A percentile compares a stretch with the other conserved stretches of the same genome.
phyloP scores from a whole-genome alignment of 92 coral and sea anemone genomes.

The Montipora capitata region DNA sequence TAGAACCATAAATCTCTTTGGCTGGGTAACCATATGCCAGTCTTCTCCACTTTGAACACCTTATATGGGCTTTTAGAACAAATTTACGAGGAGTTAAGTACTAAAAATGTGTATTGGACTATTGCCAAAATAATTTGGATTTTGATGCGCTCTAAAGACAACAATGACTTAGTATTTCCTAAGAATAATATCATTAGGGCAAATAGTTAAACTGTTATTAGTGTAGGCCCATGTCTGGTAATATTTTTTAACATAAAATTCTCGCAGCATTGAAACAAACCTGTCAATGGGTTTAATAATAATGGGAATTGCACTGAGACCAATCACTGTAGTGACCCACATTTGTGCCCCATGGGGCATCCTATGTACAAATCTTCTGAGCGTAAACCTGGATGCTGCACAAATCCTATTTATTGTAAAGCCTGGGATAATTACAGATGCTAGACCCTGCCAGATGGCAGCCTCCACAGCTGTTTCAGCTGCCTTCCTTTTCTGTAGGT shows the following conservation, averaged over 20 bases:
- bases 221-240: not conserved
- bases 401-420: constrained; percentile 98
- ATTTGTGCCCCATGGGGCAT: constrained; percentile 84
- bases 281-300: constrained; percentile 99
- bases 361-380: constrained; percentile 64
- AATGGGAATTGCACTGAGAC: constrained; percentile 90
- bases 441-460: constrained; percentile 98
- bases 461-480: constrained; percentile 92
- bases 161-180: too few relatives aligned
- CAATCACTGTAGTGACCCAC: constrained; percentile 90
- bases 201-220: not conserved
- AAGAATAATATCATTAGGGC: too few relatives aligned
- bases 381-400: constrained; percentile 78
- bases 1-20: too few relatives aligned
- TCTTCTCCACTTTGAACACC: too few relatives aligned
- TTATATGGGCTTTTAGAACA: too few relatives aligned
- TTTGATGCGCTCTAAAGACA: too few relatives aligned
- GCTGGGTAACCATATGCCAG: too few relatives aligned
- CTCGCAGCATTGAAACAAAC: constrained; percentile 39
- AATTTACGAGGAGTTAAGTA: too few relatives aligned
- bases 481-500: constrained; percentile 73
- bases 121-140: too few relatives aligned
- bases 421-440: constrained; percentile 97
- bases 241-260: too few relatives aligned
- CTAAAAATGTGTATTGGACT: too few relatives aligned